phyloP scores from a whole-genome alignment of 2,888 invertebrate genomes.

The Andrena flavipes region DNA sequence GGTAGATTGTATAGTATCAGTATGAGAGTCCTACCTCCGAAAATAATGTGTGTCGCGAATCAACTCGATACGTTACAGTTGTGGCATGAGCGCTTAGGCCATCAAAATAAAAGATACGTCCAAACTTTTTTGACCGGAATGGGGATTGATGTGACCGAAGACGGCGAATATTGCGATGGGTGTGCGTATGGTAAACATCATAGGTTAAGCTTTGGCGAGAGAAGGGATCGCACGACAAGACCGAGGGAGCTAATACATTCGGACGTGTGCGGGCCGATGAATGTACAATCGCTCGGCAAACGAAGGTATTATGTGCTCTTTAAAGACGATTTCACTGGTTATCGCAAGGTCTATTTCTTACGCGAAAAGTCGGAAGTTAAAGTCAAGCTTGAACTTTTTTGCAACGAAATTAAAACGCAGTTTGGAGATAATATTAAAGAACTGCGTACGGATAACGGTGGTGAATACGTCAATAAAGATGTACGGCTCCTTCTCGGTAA shows the following conservation, averaged over 20 bases:
- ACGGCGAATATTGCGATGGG: conserved; percentile 15
- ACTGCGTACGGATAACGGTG: conserved; percentile 62
- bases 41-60: neutral
- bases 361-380: conserved; percentile 29
- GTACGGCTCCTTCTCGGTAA: conserved; percentile 13
- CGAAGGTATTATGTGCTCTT: conserved; percentile 14
- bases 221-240: conserved; percentile 20
- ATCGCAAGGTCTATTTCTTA: conserved; percentile 25
- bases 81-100: conserved; percentile 21
- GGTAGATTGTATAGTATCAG: conserved; percentile 6
- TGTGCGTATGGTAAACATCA: conserved; percentile 37
- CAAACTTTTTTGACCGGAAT: neutral
- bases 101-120: conserved; percentile 8
- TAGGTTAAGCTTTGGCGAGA: conserved; percentile 23
- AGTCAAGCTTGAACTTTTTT: conserved; percentile 36
- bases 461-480: conserved; percentile 58
- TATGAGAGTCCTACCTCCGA: conserved; percentile 3
- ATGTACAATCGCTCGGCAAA: conserved; percentile 6
- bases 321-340: conserved; percentile 23
- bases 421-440: conserved; percentile 60
- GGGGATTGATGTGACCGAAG: neutral
- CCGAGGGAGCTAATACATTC: conserved; percentile 28
- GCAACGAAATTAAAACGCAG: conserved; percentile 41
- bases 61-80: neutral
- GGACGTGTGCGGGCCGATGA: conserved; percentile 30